Evolutionary conservation across 2,113 vertebrate species (phyloP).

Genomic region (Prunella fulvescens): DNA sequence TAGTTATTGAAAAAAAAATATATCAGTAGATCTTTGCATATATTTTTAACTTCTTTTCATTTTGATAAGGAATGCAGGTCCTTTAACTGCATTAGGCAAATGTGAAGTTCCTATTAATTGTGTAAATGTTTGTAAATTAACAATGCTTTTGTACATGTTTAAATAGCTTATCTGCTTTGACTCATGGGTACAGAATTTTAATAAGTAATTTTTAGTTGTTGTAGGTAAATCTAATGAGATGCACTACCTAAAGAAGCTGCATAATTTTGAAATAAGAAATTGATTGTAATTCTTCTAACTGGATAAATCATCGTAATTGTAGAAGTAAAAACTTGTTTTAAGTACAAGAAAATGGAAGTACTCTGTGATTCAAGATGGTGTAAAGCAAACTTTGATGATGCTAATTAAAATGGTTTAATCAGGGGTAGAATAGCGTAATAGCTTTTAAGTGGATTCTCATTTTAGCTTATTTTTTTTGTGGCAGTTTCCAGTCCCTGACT

Average conservation of each 20-base stretch:
- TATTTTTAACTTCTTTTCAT: not conserved
- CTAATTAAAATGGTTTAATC: conserved; percentile 17
- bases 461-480: not conserved
- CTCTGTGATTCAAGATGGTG: not conserved
- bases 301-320: not conserved
- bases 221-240: not conserved
- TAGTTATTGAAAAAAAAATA: not conserved
- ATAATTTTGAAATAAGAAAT: not conserved
- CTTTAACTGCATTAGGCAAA: not conserved
- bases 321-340: not conserved
- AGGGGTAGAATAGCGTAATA: not conserved
- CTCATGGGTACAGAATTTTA: not conserved
- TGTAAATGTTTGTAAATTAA: not conserved
- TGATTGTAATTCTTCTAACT: not conserved
- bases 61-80: not conserved
- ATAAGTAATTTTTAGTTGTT: not conserved
- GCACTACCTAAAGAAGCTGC: not conserved
- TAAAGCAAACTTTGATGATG: not conserved
- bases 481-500: not conserved
- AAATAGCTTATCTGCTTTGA: not conserved
- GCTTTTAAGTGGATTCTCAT: not conserved
- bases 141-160: not conserved
- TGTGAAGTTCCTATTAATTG: not conserved
- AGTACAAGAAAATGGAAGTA: not conserved
- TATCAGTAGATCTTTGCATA: not conserved